Percentiles rank a stretch among this genome's conserved stretches.
These are phyloP conservation scores for Lepidonotus clava DNA, from an alignment of 2,888 invertebrate genomes.

Conservation along the genomic window DNA sequence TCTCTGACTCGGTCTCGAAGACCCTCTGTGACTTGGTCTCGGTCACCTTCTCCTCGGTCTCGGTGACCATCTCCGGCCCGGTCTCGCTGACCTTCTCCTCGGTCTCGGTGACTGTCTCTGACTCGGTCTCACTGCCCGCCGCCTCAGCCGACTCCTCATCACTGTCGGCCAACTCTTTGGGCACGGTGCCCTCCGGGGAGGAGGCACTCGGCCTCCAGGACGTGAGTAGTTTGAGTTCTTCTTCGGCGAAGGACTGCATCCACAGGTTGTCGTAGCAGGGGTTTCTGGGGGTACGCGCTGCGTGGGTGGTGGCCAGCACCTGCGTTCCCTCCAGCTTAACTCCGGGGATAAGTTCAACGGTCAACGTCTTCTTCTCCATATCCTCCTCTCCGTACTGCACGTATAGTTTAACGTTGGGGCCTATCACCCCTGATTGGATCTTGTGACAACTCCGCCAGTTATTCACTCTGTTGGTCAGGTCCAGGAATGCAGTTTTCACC, in stretches of 20 bases:
- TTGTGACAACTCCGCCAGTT: conserved; percentile 43
- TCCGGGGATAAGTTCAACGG: conserved; percentile 55
- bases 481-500: conserved; percentile 37
- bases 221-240: conserved; percentile 22
- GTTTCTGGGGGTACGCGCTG: background rate
- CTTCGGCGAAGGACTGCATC: conserved; percentile 50
- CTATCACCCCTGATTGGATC: conserved; percentile 22
- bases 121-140: background rate
- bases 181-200: background rate
- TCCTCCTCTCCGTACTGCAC: conserved; percentile 50
- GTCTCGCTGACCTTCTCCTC: background rate
- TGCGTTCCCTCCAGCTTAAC: background rate
- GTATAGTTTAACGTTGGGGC: conserved; percentile 45
- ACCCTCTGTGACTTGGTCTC: background rate
- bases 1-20: background rate
- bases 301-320: conserved; percentile 55
- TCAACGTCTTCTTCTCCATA: background rate
- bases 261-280: conserved; percentile 51
- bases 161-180: background rate
- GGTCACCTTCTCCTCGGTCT: background rate
- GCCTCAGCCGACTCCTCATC: background rate
- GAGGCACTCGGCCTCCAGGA: background rate
- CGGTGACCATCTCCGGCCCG: background rate
- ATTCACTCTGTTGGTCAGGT: conserved; percentile 35
- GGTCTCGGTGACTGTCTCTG: background rate